Evolutionary conservation across 2,797 vertebrate genomes (phyloP), one percentile per base, ranked within the genome.

Genomic region (Clarias pachynema): DNA sequence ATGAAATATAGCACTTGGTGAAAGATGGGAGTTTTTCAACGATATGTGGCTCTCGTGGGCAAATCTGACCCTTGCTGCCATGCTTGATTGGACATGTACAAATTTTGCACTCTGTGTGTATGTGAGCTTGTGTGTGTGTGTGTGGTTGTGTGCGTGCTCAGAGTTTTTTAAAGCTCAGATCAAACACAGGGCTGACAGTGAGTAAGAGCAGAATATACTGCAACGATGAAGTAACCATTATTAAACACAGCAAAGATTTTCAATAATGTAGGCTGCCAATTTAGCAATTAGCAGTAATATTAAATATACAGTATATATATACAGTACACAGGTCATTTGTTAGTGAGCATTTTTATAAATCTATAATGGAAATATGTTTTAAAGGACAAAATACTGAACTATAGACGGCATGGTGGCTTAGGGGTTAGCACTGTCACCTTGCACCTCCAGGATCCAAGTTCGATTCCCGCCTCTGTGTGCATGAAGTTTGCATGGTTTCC

Each of bases 141-240:
- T 24, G 63, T 69, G 26, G 29, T 29, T 49, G 34, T 29, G 65
- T 24, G 72, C 10, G 29, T 16, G 14, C 5, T 37, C 56, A 18
- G 57, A 53, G 40, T 56, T 72, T 80, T 57, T 78, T 34, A 78
- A 20, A 79, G 79, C n/a, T 60, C 70, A 53, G 73, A 82, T 82
- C 73, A 86, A 86, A 70, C 65, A 70, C 62, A n/a, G 53, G 7
- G 70, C 70, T 81, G 84, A 81, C 80, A 60, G 79, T 82, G 15
- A 57, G 53, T 44, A 37, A 49, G 49, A 18, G 15, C 16, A 81
- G 63, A 44, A 20, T 26, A 40, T 60, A 59, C 49, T 40, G 59
- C 7, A 62, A 22, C 59, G 49, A 20, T 59, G 40, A 3, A 72
- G 26, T 81, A 82, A 68, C 77, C 68, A 31, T 66, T 80, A 65